Percentiles rank a stretch among this genome's conserved stretches.
These are phyloP conservation scores for Gonatopus flavifemur DNA, from an alignment of 1,140 invertebrate genomes.

Conservation along the genomic window DNA sequence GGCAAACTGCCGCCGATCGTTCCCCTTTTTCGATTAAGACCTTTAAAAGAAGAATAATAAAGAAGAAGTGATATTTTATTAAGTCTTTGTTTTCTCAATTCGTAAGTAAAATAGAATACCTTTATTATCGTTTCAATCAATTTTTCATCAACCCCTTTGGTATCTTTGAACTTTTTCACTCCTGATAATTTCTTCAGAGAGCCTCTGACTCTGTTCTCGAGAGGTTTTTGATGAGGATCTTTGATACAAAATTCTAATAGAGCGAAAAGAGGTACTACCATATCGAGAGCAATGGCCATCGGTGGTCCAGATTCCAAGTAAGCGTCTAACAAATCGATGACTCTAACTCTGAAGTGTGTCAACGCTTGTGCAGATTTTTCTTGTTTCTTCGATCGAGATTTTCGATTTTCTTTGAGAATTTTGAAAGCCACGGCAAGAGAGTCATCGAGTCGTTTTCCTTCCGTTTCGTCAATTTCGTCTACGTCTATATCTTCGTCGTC, in stretches of 20 bases:
- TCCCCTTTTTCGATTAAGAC: slow-evolving; percentile 66
- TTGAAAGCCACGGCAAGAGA: slow-evolving; percentile 72
- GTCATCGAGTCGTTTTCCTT: slow-evolving; percentile 71
- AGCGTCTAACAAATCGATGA: slow-evolving; percentile 70
- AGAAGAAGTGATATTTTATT: background rate
- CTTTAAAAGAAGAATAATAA: slow-evolving; percentile 58
- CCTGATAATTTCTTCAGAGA: slow-evolving; percentile 65
- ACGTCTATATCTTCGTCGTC: slow-evolving; percentile 74
- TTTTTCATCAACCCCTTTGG: slow-evolving; percentile 60
- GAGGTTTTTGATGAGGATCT: slow-evolving; percentile 67
- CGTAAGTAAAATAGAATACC: slow-evolving; percentile 25
- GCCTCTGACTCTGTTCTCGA: slow-evolving; percentile 64
- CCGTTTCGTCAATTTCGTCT: slow-evolving; percentile 74
- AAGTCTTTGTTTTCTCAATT: background rate
- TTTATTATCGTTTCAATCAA: slow-evolving; percentile 59
- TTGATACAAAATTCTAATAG: slow-evolving; percentile 69
- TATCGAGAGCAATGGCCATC: slow-evolving; percentile 67
- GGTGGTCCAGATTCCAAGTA: slow-evolving; percentile 69
- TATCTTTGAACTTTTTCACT: slow-evolving; percentile 65
- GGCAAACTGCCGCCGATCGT: slow-evolving; percentile 64
- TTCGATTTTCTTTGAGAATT: slow-evolving; percentile 63
- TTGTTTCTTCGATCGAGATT: slow-evolving; percentile 66
- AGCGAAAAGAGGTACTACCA: slow-evolving; percentile 67
- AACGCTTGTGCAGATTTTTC: slow-evolving; percentile 66
- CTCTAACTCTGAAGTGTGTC: slow-evolving; percentile 70